Evolutionary conservation across 2,888 invertebrate species (phyloP).

Genomic region (Electrophaes corylata): DNA sequence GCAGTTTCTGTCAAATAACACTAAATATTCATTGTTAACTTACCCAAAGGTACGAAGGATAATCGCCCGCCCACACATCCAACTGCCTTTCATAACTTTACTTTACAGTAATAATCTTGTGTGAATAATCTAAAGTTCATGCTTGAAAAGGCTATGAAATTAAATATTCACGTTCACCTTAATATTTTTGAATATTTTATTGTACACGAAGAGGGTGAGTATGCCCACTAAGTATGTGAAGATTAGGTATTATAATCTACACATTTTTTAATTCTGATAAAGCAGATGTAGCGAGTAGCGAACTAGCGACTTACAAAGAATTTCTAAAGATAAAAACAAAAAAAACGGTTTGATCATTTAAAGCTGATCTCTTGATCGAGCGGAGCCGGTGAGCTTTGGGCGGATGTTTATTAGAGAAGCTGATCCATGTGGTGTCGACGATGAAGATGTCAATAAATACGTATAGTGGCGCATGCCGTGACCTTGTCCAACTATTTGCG

Average conservation of each 20-base stretch:
- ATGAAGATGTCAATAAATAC: conserved; percentile 63
- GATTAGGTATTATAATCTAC: too few species aligned
- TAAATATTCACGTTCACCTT: conserved; percentile 31
- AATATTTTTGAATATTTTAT: background rate
- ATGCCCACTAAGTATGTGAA: too few species aligned
- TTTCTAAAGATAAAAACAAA: conserved; percentile 7
- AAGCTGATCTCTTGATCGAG: conserved; percentile 27
- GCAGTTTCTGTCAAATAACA: conserved; percentile 45
- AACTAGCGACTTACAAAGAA: background rate
- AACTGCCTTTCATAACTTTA: conserved; percentile 52
- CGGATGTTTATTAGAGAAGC: conserved; percentile 55
- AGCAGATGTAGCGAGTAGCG: too few species aligned
- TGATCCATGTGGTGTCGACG: conserved; percentile 50
- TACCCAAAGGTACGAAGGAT: conserved; percentile 49
- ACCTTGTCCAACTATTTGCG: conserved; percentile 78
- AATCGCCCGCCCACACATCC: conserved; percentile 55
- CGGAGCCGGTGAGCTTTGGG: conserved; percentile 25
- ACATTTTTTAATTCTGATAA: too few species aligned
- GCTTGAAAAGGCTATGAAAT: conserved; percentile 35
- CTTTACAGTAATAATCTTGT: conserved; percentile 49
- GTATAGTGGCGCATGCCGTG: conserved; percentile 55
- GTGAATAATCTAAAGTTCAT: conserved; percentile 40
- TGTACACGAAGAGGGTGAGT: too few species aligned
- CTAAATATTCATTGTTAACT: conserved; percentile 54
- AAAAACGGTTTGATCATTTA: conserved; percentile 17